Evolutionary conservation across 2,113 vertebrate species (phyloP).

Genomic region (Amazona guildingii): DNA sequence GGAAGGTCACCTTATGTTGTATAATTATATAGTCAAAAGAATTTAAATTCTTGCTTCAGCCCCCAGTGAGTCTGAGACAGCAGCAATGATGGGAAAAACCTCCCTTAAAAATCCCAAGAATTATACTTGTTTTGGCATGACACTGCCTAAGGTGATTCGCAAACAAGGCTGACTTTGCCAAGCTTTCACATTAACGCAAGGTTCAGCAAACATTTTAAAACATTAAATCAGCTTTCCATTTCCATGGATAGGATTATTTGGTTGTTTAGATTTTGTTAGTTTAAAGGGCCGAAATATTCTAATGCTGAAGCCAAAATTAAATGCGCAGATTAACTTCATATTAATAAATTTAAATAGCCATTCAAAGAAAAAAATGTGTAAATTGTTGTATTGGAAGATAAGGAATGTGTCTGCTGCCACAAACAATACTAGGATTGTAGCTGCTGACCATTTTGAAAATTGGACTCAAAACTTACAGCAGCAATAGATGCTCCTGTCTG

Average conservation of each 20-base stretch:
- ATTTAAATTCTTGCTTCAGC: constrained; percentile 62
- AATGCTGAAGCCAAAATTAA: background rate
- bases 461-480: background rate
- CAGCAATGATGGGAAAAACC: constrained; percentile 75
- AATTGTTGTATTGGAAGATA: background rate
- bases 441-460: background rate
- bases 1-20: constrained; percentile 32
- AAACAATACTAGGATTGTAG: background rate
- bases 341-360: background rate
- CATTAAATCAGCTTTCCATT: constrained; percentile 5
- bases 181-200: constrained; percentile 31
- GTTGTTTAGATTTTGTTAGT: background rate
- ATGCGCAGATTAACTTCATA: background rate
- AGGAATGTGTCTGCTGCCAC: background rate
- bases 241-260: background rate
- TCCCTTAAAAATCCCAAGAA: constrained; percentile 77
- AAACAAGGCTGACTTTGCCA: constrained; percentile 70
- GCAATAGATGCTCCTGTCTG: background rate
- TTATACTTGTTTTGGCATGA: constrained; percentile 81
- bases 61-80: constrained; percentile 72
- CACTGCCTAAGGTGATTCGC: constrained; percentile 70
- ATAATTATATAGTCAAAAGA: constrained; percentile 40
- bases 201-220: constrained; percentile 21
- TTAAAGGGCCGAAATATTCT: background rate
- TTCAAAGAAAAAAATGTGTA: background rate